These are phyloP conservation scores for Phalera bucephala DNA, from an alignment of 2,888 invertebrate genomes.

Conservation along the genomic window DNA sequence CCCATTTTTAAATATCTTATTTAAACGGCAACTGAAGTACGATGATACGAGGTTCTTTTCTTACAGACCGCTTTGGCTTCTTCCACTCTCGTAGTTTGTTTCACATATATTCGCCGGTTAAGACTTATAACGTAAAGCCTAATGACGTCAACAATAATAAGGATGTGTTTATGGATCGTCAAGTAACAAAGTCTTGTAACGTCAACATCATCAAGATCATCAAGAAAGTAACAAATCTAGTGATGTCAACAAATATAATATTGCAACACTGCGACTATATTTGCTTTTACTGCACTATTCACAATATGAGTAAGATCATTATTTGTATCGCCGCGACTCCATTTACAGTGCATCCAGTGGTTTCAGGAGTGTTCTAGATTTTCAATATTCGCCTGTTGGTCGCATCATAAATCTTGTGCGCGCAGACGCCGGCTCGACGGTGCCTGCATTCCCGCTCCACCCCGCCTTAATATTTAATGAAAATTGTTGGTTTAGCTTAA, in stretches of 20 bases:
- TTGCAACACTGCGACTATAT: conserved; percentile 1
- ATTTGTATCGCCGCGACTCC: conserved; percentile 45
- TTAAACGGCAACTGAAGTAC: no score
- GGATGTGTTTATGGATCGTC: no score
- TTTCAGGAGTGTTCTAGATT: conserved; percentile 66
- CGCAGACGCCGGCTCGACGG: conserved; percentile 62
- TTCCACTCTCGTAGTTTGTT: no score
- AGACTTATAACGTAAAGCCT: no score
- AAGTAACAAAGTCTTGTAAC: no score
- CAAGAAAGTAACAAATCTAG: no score
- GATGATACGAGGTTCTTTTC: no score
- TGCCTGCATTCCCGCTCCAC: conserved; percentile 57
- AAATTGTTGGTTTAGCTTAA: conserved; percentile 67
- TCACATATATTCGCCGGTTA: no score
- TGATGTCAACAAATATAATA: neutral
- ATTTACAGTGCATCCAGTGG: conserved; percentile 64
- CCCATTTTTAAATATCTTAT: no score
- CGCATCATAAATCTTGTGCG: conserved; percentile 72
- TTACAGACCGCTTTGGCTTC: no score
- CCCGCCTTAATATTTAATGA: conserved; percentile 74
- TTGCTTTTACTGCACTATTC: conserved; percentile 19
- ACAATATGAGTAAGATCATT: conserved; percentile 25
- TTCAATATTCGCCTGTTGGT: conserved; percentile 77
- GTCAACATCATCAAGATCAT: no score
- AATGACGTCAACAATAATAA: no score